These are phyloP conservation scores for Perithous albicinctus DNA, from an alignment of 2,888 invertebrate species.

Conservation along the genomic window DNA sequence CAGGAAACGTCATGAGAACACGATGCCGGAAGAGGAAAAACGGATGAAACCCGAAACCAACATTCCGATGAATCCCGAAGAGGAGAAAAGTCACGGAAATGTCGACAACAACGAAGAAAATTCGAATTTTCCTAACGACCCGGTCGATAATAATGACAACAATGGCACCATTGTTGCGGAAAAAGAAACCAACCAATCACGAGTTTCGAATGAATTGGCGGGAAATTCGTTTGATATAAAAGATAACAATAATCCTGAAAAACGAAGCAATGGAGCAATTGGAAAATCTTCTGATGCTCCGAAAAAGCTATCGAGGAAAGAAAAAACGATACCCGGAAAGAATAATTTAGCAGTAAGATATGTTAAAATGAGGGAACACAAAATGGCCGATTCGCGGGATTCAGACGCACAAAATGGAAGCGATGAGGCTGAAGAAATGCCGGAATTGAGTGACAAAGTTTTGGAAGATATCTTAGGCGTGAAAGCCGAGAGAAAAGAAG, in stretches of 20 bases:
- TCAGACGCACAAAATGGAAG: not conserved
- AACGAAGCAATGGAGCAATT: not conserved
- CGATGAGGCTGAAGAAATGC: not conserved
- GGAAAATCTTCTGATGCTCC: slow-evolving; percentile 1
- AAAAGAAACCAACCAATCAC: not conserved
- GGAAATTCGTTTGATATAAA: not conserved
- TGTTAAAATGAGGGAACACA: slow-evolving; percentile 53
- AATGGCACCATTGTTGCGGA: not conserved
- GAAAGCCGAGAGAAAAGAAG: slow-evolving; percentile 45
- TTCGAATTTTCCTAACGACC: not conserved
- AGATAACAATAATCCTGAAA: not conserved
- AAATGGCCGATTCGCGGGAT: not conserved
- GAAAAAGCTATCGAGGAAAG: not conserved
- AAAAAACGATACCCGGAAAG: slow-evolving; percentile 25
- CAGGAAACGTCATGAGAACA: not conserved
- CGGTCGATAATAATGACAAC: not conserved
- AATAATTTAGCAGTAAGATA: slow-evolving; percentile 49
- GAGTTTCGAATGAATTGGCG: slow-evolving; percentile 5
- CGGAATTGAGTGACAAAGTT: slow-evolving; percentile 39
- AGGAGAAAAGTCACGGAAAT: not conserved
- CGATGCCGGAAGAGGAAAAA: slow-evolving; percentile 11
- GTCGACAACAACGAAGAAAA: slow-evolving; percentile 1
- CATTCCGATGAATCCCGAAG: not conserved
- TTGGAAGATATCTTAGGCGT: slow-evolving; percentile 52
- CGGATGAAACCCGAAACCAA: not conserved